phyloP scores from a whole-genome alignment of 2,113 vertebrate genomes.

The Lycocorax pyrrhopterus region DNA sequence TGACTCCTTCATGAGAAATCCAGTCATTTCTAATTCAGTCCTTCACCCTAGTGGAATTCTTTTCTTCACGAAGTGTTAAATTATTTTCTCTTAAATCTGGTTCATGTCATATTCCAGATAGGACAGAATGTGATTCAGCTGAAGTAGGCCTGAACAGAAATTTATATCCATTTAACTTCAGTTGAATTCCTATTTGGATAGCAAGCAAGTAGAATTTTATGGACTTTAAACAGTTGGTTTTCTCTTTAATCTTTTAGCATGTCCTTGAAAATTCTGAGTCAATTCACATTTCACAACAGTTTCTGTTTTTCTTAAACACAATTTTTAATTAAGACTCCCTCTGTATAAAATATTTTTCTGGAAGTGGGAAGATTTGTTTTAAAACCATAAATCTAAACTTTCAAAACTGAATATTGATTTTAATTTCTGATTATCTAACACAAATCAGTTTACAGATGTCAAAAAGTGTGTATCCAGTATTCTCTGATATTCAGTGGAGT shows the following conservation, averaged over 20 bases:
- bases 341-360: neutral
- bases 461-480: neutral
- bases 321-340: neutral
- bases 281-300: neutral
- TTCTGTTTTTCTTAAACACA: neutral
- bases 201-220: neutral
- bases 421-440: neutral
- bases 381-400: neutral
- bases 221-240: neutral
- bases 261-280: neutral
- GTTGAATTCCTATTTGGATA: neutral
- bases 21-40: neutral
- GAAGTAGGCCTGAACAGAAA: neutral
- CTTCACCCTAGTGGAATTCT: neutral
- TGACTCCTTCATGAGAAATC: neutral
- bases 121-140: neutral
- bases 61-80: neutral
- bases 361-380: neutral
- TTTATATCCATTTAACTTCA: neutral
- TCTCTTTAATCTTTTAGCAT: neutral
- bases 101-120: neutral
- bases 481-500: neutral
- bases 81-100: neutral
- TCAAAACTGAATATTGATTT: neutral
- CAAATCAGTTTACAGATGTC: neutral